Conservation (phyloP, 2,888 invertebrate species). For the Dryomyza anilis region DNA sequence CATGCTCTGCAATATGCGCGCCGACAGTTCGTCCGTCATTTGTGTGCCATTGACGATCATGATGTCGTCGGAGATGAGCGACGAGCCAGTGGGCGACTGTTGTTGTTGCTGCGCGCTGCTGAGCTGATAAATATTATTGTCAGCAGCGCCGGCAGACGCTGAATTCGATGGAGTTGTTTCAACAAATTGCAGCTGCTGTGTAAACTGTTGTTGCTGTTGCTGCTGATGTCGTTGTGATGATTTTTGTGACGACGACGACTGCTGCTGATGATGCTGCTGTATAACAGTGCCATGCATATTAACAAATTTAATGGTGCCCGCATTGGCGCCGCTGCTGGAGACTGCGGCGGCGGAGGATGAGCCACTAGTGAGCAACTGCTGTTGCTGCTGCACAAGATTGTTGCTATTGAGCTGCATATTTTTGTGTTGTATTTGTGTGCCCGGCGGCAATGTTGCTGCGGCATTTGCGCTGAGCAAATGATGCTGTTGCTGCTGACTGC, state of each 20-base stretch:
- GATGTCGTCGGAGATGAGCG: constrained; percentile 56
- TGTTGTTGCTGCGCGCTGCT: constrained; percentile 36
- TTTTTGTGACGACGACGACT: constrained; percentile 28
- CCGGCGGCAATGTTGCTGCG: constrained; percentile 49
- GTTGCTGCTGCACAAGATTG: constrained; percentile 34
- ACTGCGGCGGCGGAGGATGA: too few species aligned
- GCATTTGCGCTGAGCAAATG: constrained; percentile 27
- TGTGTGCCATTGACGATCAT: constrained; percentile 61
- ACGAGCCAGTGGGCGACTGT: constrained; percentile 31
- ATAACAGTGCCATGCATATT: constrained; percentile 60
- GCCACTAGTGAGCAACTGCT: constrained; percentile 27
- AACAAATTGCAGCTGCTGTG: constrained; percentile 32
- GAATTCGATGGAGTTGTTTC: constrained; percentile 27
- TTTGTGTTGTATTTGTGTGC: constrained; percentile 55
- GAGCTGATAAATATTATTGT: constrained; percentile 39
- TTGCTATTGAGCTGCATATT: constrained; percentile 32
- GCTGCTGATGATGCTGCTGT: constrained; percentile 49
- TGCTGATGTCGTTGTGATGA: constrained; percentile 45
- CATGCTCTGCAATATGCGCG: constrained; percentile 60
- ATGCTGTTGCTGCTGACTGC: constrained; percentile 40
- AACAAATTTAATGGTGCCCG: constrained; percentile 58
- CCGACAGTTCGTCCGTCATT: constrained; percentile 61
- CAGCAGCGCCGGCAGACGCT: constrained; percentile 35
- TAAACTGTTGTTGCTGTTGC: constrained; percentile 29
- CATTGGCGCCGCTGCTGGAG: constrained; percentile 27